phyloP scores from a whole-genome alignment of 2,113 vertebrate genomes.

The Camelus bactrianus region DNA sequence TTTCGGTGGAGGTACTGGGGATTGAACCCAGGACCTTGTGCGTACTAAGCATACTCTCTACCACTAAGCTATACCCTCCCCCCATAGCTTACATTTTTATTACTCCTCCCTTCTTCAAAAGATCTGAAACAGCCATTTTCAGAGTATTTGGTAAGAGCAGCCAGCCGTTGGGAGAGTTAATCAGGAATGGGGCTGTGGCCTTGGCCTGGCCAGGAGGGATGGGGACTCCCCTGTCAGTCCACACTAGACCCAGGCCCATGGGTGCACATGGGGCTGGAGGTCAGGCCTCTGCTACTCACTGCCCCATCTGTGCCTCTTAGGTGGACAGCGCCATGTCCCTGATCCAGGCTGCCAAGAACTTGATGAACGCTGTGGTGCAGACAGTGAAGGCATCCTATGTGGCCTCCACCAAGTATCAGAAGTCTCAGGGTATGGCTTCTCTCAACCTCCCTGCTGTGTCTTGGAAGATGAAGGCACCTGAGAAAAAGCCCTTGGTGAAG shows the following conservation, averaged over 20 bases:
- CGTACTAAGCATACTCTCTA: too few species aligned
- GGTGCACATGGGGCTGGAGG: background rate
- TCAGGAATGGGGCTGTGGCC: background rate
- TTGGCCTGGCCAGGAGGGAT: too few species aligned
- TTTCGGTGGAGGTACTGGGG: too few species aligned
- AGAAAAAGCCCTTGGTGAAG: conserved; percentile 99
- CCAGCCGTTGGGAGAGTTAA: background rate
- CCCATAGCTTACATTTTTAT: background rate
- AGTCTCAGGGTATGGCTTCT: conserved; percentile 96
- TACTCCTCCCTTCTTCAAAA: background rate
- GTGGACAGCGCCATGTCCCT: conserved; percentile 99
- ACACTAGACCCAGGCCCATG: background rate
- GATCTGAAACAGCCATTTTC: background rate
- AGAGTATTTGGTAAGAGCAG: background rate
- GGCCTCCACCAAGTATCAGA: conserved; percentile 99
- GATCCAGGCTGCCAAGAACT: conserved; percentile 98
- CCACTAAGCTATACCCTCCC: background rate
- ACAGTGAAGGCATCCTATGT: conserved; percentile 99
- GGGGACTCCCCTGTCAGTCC: background rate
- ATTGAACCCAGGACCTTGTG: too few species aligned
- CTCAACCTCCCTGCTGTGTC: conserved; percentile 97
- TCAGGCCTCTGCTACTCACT: background rate
- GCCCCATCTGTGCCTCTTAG: conserved; percentile 79
- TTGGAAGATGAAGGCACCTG: conserved; percentile 99
- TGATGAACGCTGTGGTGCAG: conserved; percentile 99